Conservation (phyloP, 2,113 vertebrate species). For the Nesospiza acunhae region DNA sequence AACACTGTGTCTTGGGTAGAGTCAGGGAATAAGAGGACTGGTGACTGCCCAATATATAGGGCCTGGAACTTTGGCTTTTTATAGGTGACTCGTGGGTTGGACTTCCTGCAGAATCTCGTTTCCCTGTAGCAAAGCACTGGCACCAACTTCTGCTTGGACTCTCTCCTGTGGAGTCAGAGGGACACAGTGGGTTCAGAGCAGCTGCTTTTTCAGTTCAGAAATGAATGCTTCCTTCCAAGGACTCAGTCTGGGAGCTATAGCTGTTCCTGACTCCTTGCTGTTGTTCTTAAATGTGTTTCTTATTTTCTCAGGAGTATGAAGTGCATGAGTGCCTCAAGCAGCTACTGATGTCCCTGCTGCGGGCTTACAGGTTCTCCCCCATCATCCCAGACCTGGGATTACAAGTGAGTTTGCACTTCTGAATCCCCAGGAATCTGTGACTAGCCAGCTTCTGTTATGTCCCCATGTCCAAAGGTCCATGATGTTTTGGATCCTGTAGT, state of each 20-base stretch:
- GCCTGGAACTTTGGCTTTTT: not conserved
- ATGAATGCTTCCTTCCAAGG: not conserved
- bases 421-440: not conserved
- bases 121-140: not conserved
- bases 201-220: not conserved
- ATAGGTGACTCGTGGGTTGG: not conserved
- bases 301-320: conserved; percentile 86
- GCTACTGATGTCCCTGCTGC: conserved; percentile 94
- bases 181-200: not conserved
- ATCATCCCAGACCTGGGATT: conserved; percentile 95
- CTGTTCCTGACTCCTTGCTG: not conserved
- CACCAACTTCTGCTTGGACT: not conserved
- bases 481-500: not conserved
- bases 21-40: not conserved
- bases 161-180: not conserved
- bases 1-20: not conserved
- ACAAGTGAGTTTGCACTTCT: conserved; percentile 79
- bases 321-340: conserved; percentile 95
- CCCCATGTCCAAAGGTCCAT: not conserved
- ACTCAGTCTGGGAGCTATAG: not conserved
- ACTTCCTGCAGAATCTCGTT: not conserved
- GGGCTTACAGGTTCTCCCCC: conserved; percentile 95
- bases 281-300: not conserved
- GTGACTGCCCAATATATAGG: not conserved
- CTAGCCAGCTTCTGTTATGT: not conserved